Conservation (phyloP, 2,797 vertebrate genomes). For the Luscinia megarhynchos region DNA sequence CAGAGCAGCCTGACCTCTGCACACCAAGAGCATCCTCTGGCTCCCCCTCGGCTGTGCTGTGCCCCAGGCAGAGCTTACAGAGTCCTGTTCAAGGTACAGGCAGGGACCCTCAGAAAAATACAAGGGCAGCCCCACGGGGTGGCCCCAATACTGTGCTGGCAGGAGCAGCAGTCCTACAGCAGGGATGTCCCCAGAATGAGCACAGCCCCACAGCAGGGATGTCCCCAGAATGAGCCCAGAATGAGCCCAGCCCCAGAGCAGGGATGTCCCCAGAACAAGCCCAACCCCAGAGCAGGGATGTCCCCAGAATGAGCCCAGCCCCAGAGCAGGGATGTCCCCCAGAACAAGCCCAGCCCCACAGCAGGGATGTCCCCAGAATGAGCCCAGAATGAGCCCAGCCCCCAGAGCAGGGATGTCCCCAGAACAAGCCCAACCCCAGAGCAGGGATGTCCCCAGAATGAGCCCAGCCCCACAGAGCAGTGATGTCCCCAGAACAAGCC, state of each 20-base stretch:
- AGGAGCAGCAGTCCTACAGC: background rate
- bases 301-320: background rate
- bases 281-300: background rate
- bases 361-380: background rate
- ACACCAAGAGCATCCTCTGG: rapidly evolving
- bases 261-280: background rate
- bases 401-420: background rate
- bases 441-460: background rate
- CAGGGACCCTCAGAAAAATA: background rate
- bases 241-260: background rate
- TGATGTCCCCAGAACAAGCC: background rate
- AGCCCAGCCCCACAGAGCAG: background rate
- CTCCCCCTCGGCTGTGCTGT: rapidly evolving
- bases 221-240: background rate
- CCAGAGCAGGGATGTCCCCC: background rate
- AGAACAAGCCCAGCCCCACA: background rate
- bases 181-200: background rate
- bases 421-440: background rate
- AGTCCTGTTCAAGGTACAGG: background rate
- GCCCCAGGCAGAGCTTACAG: rapidly evolving
- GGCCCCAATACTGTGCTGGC: background rate
- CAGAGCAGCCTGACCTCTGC: background rate
- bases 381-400: too few species aligned
- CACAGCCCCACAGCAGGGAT: background rate
- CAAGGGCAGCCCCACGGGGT: rapidly evolving